Percentiles rank a stretch among this genome's conserved stretches.
phyloP scores from a whole-genome alignment of 2,113 vertebrate genomes.

The Varanus komodoensis region DNA sequence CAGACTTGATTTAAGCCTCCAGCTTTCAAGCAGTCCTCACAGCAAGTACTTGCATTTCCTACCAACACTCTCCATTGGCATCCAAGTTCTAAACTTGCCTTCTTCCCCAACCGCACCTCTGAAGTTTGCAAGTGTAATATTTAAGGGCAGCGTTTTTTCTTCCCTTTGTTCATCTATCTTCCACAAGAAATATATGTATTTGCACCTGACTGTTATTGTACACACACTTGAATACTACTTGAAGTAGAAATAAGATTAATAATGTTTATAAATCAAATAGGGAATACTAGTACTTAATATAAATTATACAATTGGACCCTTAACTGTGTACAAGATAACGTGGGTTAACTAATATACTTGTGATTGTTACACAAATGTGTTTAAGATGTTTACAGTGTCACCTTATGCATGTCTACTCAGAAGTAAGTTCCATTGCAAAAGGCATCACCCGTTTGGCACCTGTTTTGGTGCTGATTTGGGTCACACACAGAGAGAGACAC shows the following conservation, averaged over 20 bases:
- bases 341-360: slow-evolving; percentile 7
- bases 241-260: not conserved
- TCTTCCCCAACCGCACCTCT: not conserved
- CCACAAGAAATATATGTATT: not conserved
- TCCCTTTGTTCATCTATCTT: not conserved
- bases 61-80: not conserved
- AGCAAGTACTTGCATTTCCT: not conserved
- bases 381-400: too few relatives aligned
- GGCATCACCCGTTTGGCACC: too few relatives aligned
- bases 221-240: not conserved
- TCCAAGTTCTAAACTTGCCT: not conserved
- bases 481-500: too few relatives aligned
- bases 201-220: not conserved
- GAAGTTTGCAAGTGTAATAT: not conserved
- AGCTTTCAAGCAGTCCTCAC: not conserved
- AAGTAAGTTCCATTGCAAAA: too few relatives aligned
- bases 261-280: slow-evolving; percentile 30
- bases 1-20: too few relatives aligned
- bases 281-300: not conserved
- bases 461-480: too few relatives aligned
- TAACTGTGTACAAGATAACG: not conserved
- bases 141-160: not conserved
- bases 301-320: not conserved
- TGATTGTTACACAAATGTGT: not conserved
- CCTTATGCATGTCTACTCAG: too few relatives aligned